Evolutionary conservation across 2,113 vertebrate species (phyloP), one percentile per base, ranked within the genome.

Genomic region (Hystrix brachyura): DNA sequence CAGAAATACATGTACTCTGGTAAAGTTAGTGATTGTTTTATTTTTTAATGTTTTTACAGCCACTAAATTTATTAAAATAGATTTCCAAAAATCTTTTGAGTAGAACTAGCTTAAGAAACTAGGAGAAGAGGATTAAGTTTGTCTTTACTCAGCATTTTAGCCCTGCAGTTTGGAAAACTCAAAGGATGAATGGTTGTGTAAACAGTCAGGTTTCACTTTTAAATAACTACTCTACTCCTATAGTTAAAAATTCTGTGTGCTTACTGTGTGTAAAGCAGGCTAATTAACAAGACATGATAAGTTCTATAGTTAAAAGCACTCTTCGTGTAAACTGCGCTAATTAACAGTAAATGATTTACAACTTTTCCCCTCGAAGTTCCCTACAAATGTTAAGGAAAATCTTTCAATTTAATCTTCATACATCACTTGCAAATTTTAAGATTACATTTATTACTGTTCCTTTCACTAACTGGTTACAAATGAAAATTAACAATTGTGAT

Each of bases 401-500:
- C 23, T 60, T 67, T 96, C 88, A 62, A 65, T 25, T 93, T 89
- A 55, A 93, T 93, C 21, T 93, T 91, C 46, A 78, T 64, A 7
- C 59, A 81, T 53, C 21, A 46, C 27, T 38, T 91, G 3, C 11
- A 79, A 38, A 86, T 87, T 90, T 87, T 87, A 85, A 94, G 48
- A 78, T 76, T 69, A 92, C 67, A 18, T 79, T 79, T 94, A 62
- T 69, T 90, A 92, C 7, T 17, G 92, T 79, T 57, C 60, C 72
- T 85, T 34, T 94, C 64, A 90, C 65, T 90, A 93, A 91, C 60
- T 95, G 59, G 53, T 53, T 46, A 51, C 7, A 94, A 94, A 60
- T 13, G 92, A 78, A 87, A 97, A 90, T 91, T 94, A 90, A 74
- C 55, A 21, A 89, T n/a, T 84, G 6, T 53, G 78, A 87, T 79